These are phyloP conservation scores for Passer domesticus DNA, from an alignment of 2,113 vertebrate species.

Conservation along the genomic window DNA sequence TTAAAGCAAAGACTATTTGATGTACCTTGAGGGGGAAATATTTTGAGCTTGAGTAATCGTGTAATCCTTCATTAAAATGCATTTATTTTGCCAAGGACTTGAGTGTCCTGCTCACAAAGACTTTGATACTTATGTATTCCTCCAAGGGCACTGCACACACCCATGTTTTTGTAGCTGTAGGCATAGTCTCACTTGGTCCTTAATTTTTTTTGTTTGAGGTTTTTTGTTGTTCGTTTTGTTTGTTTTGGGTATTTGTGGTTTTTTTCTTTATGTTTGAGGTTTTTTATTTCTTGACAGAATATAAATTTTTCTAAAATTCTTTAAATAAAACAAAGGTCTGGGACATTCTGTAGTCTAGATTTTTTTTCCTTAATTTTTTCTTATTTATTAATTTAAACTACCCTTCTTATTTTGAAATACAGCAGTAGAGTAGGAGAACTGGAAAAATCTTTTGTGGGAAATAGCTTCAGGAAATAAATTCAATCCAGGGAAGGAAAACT, in stretches of 20 bases:
- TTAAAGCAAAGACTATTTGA: neutral
- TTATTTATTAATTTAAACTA: neutral
- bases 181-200: neutral
- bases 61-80: neutral
- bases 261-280: neutral
- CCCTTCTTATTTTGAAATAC: neutral
- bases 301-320: neutral
- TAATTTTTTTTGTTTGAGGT: neutral
- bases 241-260: neutral
- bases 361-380: neutral
- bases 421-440: neutral
- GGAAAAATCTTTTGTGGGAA: neutral
- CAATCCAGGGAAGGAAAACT: no score
- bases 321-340: neutral
- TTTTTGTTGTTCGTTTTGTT: neutral
- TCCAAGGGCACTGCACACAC: neutral
- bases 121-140: accelerated
- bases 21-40: neutral
- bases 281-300: neutral
- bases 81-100: neutral
- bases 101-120: neutral
- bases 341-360: neutral
- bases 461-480: neutral
- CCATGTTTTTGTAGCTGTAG: neutral
- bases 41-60: neutral